A percentile compares a stretch with the other conserved stretches of the same genome.
Evolutionary conservation across 2,113 vertebrate species (phyloP).

Genomic region (Todiramphus saurophagus): DNA sequence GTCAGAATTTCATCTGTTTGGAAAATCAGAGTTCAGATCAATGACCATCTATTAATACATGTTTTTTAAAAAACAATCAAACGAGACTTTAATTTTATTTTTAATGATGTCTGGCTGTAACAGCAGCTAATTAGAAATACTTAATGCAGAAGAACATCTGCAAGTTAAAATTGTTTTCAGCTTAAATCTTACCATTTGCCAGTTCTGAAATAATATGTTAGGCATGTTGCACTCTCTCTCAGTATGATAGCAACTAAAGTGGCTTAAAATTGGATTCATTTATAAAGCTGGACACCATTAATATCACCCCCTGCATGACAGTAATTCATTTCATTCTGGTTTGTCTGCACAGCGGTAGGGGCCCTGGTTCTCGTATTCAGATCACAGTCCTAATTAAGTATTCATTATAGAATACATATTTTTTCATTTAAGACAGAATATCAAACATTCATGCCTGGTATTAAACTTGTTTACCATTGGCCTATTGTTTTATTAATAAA

Average conservation of each 20-base stretch:
- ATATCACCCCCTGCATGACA: conserved; percentile 76
- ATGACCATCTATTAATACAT: neutral
- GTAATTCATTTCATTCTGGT: conserved; percentile 79
- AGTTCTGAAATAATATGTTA: conserved; percentile 74
- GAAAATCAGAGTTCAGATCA: neutral
- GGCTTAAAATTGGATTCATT: conserved; percentile 84
- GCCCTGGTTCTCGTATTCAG: conserved; percentile 63
- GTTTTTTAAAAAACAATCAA: neutral
- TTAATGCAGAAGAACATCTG: conserved; percentile 64
- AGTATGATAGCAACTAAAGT: conserved; percentile 78
- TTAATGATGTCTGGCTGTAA: conserved; percentile 18
- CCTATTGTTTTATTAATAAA: conserved; percentile 60
- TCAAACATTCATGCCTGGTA: conserved; percentile 70
- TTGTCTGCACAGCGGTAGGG: conserved; percentile 72
- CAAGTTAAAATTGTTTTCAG: conserved; percentile 67
- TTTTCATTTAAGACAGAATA: conserved; percentile 73
- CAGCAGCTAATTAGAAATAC: conserved; percentile 70
- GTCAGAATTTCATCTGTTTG: neutral
- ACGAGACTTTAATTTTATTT: conserved; percentile 43
- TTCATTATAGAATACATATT: conserved; percentile 77
- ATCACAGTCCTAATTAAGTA: conserved; percentile 78
- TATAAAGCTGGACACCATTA: conserved; percentile 83
- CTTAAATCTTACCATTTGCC: conserved; percentile 68
- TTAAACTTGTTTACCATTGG: conserved; percentile 70
- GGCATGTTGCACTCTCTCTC: conserved; percentile 64